Base-by-base conservation (phyloP, 2,888 invertebrate species). In the Phortica okadai region DNA sequence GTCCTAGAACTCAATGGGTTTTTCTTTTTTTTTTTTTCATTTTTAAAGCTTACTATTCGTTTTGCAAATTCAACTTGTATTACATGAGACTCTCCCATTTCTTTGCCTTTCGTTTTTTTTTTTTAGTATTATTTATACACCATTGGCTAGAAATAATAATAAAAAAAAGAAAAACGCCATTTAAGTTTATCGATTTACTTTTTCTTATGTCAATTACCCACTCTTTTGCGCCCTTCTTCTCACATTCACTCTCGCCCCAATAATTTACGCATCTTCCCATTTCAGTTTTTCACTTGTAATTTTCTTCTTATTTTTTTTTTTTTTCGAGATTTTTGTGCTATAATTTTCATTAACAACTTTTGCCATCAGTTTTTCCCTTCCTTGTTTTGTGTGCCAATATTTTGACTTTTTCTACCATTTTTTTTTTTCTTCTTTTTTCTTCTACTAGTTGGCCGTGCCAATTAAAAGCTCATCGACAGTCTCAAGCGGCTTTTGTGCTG, bases 401-500 rank as follows among this genome's bases (percentile, higher is more conserved):
- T 25, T 10, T 33, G 6, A 21, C 6, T 41, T 6, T 66, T 14
- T 44, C 14, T 44, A 8, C 33, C 8, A 6, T n/a, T 67, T 67
- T 41, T 16, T 41, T 16, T 41, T 42, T 16, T 45, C 21, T 59
- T 21, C 3, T 21, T 72, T 75, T 70, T 42, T 59, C 45, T 75
- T 62, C 33, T 33, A 5, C 33, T 33, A 33, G 33, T 33, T 42
- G 56, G 42, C 66, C 44, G 69, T 45, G 16, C 45, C 69, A 69
- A 69, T 69, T 69, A 69, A 69, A 69, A 69, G 44, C 44, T 69
- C 69, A 69, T 69, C 69, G 64, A 50, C 50, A 50, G 50, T 50
- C 50, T 50, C 10, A 11, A 50, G 50, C 50, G 50, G 10, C 50
- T 50, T 50, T 50, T 50, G 50, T 50, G 14, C 50, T 50, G 50